A percentile compares a stretch with the other conserved stretches of the same genome.
Evolutionary conservation across 1,140 invertebrate species (phyloP).

Genomic region (Zaprionus tsacasi): DNA sequence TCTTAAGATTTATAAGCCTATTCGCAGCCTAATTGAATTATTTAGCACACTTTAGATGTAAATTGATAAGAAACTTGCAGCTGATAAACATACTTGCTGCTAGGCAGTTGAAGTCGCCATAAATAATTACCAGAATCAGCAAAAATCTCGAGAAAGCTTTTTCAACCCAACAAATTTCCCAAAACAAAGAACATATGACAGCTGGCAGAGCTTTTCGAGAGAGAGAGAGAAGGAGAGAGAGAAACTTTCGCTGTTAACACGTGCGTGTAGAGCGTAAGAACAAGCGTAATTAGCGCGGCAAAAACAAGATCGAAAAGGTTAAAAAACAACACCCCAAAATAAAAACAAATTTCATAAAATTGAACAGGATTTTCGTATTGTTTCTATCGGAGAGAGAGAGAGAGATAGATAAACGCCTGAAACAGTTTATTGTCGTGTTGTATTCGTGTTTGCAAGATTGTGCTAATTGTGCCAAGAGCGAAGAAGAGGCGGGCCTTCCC

Average conservation of each 20-base stretch:
- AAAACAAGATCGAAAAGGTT: slow-evolving; percentile 6
- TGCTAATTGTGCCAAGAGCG: slow-evolving; percentile 74
- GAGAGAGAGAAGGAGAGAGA: slow-evolving; percentile 20
- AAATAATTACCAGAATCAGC: slow-evolving; percentile 32
- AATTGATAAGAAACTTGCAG: not conserved
- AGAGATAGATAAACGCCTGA: no score
- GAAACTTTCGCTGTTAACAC: slow-evolving; percentile 38
- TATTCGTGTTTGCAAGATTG: slow-evolving; percentile 49
- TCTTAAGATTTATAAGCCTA: slow-evolving; percentile 14
- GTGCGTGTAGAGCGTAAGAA: slow-evolving; percentile 38
- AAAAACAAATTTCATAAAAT: slow-evolving; percentile 25
- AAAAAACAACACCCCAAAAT: not conserved
- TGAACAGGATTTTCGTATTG: slow-evolving; percentile 15
- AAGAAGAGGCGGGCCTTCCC: slow-evolving; percentile 26
- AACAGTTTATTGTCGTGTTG: no score
- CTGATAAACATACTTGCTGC: not conserved
- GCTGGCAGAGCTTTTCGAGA: slow-evolving; percentile 1
- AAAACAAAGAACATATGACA: slow-evolving; percentile 75
- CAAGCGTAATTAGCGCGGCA: not conserved
- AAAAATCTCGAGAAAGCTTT: slow-evolving; percentile 38
- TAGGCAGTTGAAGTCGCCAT: slow-evolving; percentile 6
- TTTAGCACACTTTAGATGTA: slow-evolving; percentile 11
- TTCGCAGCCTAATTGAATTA: slow-evolving; percentile 8
- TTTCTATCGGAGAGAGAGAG: not conserved
- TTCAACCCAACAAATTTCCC: slow-evolving; percentile 61